Conservation (phyloP, 2,797 vertebrate species). For the Pseudochirops corinnae region DNA sequence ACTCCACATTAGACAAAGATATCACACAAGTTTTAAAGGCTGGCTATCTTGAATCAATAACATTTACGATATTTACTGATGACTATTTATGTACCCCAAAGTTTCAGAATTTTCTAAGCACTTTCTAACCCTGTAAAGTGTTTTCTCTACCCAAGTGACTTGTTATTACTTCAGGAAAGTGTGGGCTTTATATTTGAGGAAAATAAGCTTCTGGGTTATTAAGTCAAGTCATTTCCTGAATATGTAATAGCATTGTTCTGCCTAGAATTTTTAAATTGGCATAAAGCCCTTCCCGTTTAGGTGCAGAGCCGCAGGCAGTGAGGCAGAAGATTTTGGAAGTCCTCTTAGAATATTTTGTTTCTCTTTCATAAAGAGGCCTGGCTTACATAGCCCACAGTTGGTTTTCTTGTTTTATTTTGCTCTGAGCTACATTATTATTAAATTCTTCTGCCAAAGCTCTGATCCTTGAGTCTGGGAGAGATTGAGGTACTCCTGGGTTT, state of each 20-base stretch:
- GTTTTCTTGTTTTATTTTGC: background rate
- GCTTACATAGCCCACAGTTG: background rate
- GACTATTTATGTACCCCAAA: conserved; percentile 17
- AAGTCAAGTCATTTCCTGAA: background rate
- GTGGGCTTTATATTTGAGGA: background rate
- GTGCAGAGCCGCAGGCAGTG: background rate
- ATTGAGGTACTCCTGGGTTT: background rate
- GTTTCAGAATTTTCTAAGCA: accelerated
- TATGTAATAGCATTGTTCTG: background rate
- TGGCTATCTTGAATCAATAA: conserved; percentile 9
- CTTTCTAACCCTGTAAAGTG: background rate
- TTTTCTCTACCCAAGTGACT: background rate
- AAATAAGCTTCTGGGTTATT: background rate
- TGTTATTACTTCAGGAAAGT: background rate
- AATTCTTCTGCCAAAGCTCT: background rate
- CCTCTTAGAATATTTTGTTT: background rate
- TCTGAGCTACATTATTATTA: background rate
- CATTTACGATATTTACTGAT: background rate
- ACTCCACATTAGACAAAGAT: background rate
- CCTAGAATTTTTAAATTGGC: background rate
- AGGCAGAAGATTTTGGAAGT: background rate
- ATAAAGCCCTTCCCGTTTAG: background rate
- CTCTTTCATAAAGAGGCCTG: background rate
- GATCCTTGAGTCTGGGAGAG: background rate
- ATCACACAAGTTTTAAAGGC: background rate